Conservation (phyloP, 2,797 vertebrate genomes). For the Discoglossus pictus region DNA sequence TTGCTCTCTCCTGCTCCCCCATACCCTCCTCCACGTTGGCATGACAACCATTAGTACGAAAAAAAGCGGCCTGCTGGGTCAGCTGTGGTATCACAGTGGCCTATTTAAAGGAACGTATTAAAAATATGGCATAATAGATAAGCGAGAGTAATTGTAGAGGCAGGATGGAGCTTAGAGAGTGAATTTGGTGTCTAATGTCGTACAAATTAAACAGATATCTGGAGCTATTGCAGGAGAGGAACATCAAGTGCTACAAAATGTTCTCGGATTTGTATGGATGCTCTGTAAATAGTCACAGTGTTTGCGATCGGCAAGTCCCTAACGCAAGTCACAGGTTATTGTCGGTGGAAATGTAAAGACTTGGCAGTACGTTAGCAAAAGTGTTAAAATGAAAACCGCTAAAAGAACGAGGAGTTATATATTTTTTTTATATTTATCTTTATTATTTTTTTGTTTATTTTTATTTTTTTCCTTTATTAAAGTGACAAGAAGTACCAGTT, state of each 20-base stretch:
- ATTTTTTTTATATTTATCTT: too few species aligned
- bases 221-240: not conserved
- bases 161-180: constrained; percentile 28
- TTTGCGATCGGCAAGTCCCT: not conserved
- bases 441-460: too few species aligned
- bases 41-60: constrained; percentile 53
- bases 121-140: constrained; percentile 23
- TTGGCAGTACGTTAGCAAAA: too few species aligned
- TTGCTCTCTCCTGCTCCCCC: constrained; percentile 36
- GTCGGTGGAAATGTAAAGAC: not conserved
- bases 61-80: constrained; percentile 50
- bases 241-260: not conserved
- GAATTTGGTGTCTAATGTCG: constrained; percentile 19
- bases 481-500: too few species aligned
- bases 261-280: not conserved
- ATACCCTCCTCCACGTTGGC: constrained; percentile 50
- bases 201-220: not conserved
- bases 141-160: not conserved
- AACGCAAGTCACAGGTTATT: not conserved
- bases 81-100: constrained; percentile 48
- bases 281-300: not conserved
- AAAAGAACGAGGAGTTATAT: too few species aligned
- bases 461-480: too few species aligned
- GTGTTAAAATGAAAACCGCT: too few species aligned
- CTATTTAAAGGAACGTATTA: constrained; percentile 19